Percentiles rank a stretch among this genome's conserved stretches.
Conservation (phyloP, 2,888 invertebrate genomes). For the Cotesia congregata region DNA sequence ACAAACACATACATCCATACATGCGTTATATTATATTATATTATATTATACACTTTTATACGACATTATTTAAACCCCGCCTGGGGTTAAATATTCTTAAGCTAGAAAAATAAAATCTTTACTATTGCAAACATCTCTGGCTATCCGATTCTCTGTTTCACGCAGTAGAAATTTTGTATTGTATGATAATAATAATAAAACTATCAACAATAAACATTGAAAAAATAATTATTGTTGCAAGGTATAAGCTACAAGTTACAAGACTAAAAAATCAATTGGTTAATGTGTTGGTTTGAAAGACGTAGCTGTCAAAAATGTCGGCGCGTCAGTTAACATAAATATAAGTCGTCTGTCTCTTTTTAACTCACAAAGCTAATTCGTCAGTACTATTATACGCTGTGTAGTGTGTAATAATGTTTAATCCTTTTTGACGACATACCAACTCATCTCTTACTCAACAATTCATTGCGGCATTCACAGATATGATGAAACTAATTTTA, state of each 20-base stretch:
- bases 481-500: not conserved
- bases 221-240: not conserved
- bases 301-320: not conserved
- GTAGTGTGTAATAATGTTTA: not conserved
- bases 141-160: not conserved
- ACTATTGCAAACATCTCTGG: not conserved
- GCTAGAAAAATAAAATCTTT: not conserved
- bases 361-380: not conserved
- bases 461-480: not conserved
- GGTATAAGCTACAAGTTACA: not conserved
- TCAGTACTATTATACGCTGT: not conserved
- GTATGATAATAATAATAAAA: not conserved
- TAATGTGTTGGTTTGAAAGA: conserved; percentile 1
- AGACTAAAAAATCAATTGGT: not conserved
- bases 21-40: not conserved
- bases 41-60: not conserved
- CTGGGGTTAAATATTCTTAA: not conserved
- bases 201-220: too few species aligned
- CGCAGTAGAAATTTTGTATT: too few species aligned
- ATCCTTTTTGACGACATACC: not conserved
- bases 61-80: conserved; percentile 18
- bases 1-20: not conserved
- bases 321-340: not conserved
- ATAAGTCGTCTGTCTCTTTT: not conserved
- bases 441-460: not conserved